Evolutionary conservation across 2,113 vertebrate species (phyloP), one percentile per base, ranked within the genome.

Genomic region (Trematomus loennbergii): DNA sequence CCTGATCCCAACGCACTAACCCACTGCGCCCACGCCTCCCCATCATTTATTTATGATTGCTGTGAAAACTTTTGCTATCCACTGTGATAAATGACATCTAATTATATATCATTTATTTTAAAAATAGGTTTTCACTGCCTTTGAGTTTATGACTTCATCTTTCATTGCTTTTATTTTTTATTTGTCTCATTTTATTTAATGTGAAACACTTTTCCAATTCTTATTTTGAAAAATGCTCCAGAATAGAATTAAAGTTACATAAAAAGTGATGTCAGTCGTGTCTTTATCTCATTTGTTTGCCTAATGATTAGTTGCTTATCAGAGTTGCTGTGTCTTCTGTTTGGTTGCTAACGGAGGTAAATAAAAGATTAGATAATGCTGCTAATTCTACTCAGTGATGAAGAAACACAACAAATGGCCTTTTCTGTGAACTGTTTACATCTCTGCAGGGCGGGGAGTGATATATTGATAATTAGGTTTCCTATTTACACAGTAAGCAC

Each of bases 401-500:
- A 60, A 33, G 2, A 10, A 20, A 65, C 16, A 12, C 11, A 52
- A 46, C 46, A 1, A 1, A 12, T 29, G 52, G 50, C n/a, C 16
- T 36, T 36, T 52, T 16, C 36, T 3, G 12, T 46, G 54, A 66
- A 2, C 46, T 81, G 81, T 82, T 86, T 79, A 87, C 63, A 17
- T 50, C 12, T 22, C 12, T 5, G 67, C 54, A 4, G 10, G 55
- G 22, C 66, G n/a, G 45, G 11, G n/a, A 3, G 40, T 80, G 75
- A 88, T n/a, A 10, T 5, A 74, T 71, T 25, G 36, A 33, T n/a
- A 40, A 61, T 29, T 50, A 18, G 22, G 16, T 59, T 64, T 81
- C 54, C 18, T 79, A 77, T 82, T 84, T 82, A 88, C 40, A 59
- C 55, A 12, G 3, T 18, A 36, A 73, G 64, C 33, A 68, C 80